Evolutionary conservation across 2,888 invertebrate genomes (phyloP).

Genomic region (Iphiclides podalirius): DNA sequence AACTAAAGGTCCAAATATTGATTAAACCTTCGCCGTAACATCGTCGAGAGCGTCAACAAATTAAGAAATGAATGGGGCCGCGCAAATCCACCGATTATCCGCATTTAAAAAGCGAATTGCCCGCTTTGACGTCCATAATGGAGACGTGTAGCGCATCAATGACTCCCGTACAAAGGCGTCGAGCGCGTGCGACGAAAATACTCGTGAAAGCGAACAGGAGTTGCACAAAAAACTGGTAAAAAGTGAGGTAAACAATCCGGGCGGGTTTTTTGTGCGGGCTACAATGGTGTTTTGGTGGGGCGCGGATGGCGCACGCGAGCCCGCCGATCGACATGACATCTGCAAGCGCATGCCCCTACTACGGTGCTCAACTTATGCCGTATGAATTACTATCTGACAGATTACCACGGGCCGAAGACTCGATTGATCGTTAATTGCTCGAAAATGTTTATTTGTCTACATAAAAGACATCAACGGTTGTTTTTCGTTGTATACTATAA

Average conservation of each 20-base stretch:
- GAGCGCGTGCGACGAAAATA: conserved; percentile 70
- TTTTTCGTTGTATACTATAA: background rate
- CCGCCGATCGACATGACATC: conserved; percentile 39
- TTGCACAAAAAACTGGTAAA: conserved; percentile 70
- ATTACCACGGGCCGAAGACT: background rate
- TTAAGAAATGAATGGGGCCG: conserved; percentile 34
- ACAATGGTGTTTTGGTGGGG: conserved; percentile 57
- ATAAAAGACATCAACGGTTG: background rate
- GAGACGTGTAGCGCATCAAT: conserved; percentile 60
- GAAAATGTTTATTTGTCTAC: background rate
- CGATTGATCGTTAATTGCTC: background rate
- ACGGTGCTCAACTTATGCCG: conserved; percentile 17
- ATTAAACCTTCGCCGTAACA: too few species aligned
- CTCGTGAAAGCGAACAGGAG: conserved; percentile 68
- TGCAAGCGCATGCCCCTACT: conserved; percentile 40
- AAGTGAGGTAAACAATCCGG: conserved; percentile 78
- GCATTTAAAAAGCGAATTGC: conserved; percentile 66
- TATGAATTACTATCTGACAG: conserved; percentile 13
- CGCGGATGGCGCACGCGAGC: conserved; percentile 60
- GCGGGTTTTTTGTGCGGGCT: conserved; percentile 60
- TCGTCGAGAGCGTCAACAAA: conserved; percentile 42
- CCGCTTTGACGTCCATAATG: conserved; percentile 59
- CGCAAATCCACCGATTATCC: conserved; percentile 55
- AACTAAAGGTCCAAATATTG: too few species aligned
- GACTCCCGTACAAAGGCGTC: conserved; percentile 58